Percentiles rank a stretch among this genome's conserved stretches.
Conservation (phyloP, 2,888 invertebrate genomes). For the Nowickia ferox region DNA sequence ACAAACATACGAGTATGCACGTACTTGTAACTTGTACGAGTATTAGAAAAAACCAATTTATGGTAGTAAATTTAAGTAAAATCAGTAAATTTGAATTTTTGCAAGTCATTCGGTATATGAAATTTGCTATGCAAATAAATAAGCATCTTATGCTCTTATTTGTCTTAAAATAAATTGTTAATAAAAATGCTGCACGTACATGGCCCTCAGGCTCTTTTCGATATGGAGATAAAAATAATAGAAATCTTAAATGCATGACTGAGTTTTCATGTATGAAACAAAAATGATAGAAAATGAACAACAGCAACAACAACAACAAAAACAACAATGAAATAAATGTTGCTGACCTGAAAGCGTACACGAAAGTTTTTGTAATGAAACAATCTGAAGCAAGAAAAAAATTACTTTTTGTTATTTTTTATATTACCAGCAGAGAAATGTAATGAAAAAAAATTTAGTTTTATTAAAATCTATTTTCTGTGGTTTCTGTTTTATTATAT, state of each 20-base stretch:
- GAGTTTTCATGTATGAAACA: slow-evolving; percentile 41
- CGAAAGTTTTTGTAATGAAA: slow-evolving; percentile 46
- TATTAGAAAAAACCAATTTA: slow-evolving; percentile 10
- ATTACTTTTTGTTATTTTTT: slow-evolving; percentile 5
- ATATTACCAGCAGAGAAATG: slow-evolving; percentile 24
- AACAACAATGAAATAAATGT: slow-evolving; percentile 36
- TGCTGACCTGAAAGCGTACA: slow-evolving; percentile 53
- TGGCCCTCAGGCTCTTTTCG: slow-evolving; percentile 39
- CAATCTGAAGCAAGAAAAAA: slow-evolving; percentile 38
- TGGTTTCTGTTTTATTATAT: slow-evolving; percentile 29
- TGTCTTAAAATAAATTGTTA: slow-evolving; percentile 19
- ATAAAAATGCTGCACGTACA: slow-evolving; percentile 43
- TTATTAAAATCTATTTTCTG: slow-evolving; percentile 44
- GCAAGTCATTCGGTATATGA: not conserved
- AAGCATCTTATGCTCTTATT: slow-evolving; percentile 6
- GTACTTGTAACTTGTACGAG: not conserved
- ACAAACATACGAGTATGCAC: no score
- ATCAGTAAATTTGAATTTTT: slow-evolving; percentile 3
- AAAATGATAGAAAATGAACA: slow-evolving; percentile 1
- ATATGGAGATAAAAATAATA: slow-evolving; percentile 55
- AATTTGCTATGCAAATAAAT: slow-evolving; percentile 44
- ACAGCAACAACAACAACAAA: slow-evolving; percentile 28
- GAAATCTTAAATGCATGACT: slow-evolving; percentile 56
- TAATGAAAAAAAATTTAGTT: slow-evolving; percentile 30
- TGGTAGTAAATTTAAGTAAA: not conserved